Percentiles rank a stretch among this genome's conserved stretches.
These are phyloP conservation scores for Conus betulinus DNA, from an alignment of 1,140 invertebrate genomes.

Conservation along the genomic window DNA sequence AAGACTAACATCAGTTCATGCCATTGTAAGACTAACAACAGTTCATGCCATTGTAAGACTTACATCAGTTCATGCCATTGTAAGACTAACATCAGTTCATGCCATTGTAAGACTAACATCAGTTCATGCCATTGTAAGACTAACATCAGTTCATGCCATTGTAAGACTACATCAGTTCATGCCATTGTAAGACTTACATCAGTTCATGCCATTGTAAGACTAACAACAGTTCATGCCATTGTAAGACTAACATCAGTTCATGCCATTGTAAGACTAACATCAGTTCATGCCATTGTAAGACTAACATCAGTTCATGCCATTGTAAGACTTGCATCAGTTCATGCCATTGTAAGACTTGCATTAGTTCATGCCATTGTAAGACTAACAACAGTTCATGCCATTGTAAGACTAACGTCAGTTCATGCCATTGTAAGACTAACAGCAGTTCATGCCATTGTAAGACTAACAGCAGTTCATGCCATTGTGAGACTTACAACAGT, in stretches of 20 bases:
- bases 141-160: neutral
- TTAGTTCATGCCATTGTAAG: neutral
- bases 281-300: neutral
- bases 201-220: neutral
- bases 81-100: slow-evolving; percentile 9
- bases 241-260: slow-evolving; percentile 5
- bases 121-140: neutral
- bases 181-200: neutral
- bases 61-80: no score
- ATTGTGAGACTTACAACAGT: slow-evolving; percentile 10
- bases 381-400: neutral
- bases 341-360: neutral
- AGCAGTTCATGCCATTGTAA: neutral
- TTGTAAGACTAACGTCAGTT: no score
- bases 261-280: neutral
- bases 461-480: neutral
- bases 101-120: neutral
- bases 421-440: slow-evolving; percentile 31
- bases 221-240: neutral
- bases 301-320: neutral
- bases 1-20: slow-evolving; percentile 7
- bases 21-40: neutral
- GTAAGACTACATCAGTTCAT: slow-evolving; percentile 39
- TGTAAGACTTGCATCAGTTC: no score
- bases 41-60: no score